These are phyloP conservation scores for Drosophila suzukii DNA, from an alignment of 1,140 invertebrate genomes.

Conservation along the genomic window DNA sequence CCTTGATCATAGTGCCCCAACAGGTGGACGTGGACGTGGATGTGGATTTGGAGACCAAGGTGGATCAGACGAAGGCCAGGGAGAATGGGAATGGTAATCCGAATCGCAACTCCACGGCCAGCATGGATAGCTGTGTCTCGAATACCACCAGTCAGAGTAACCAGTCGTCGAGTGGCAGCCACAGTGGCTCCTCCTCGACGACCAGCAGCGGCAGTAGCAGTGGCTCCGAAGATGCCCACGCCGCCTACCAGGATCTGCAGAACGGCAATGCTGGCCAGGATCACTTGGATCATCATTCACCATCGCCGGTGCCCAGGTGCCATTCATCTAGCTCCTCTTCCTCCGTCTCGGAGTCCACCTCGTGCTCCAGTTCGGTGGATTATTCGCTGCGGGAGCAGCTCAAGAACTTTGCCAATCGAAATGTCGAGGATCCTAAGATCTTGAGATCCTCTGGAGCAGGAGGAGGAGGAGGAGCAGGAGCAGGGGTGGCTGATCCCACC, in stretches of 20 bases:
- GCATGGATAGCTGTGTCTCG: constrained; percentile 79
- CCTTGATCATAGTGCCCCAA: constrained; percentile 82
- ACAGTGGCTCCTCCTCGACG: constrained; percentile 5
- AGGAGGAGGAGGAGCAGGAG: background rate
- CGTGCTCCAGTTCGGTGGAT: constrained; percentile 69
- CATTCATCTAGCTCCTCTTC: constrained; percentile 37
- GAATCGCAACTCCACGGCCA: constrained; percentile 78
- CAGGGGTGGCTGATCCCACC: background rate
- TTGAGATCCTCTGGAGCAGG: constrained; percentile 18
- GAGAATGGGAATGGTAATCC: constrained; percentile 48
- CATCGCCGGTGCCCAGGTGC: constrained; percentile 40
- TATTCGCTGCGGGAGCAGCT: constrained; percentile 79
- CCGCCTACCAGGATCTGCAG: constrained; percentile 78
- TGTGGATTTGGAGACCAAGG: constrained; percentile 3
- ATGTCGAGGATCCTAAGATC: constrained; percentile 17
- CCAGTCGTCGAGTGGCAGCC: constrained; percentile 29
- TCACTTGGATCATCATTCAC: constrained; percentile 4
- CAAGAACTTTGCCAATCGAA: constrained; percentile 71
- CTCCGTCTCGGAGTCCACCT: constrained; percentile 55
- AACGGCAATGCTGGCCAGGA: constrained; percentile 67
- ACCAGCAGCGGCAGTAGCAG: constrained; percentile 30
- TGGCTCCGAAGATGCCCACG: constrained; percentile 70
- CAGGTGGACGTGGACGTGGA: constrained; percentile 52
- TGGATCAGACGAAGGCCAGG: background rate
- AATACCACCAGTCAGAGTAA: constrained; percentile 66